Base-by-base conservation (phyloP, 2,113 vertebrate species). In the Leucopsar rothschildi region DNA sequence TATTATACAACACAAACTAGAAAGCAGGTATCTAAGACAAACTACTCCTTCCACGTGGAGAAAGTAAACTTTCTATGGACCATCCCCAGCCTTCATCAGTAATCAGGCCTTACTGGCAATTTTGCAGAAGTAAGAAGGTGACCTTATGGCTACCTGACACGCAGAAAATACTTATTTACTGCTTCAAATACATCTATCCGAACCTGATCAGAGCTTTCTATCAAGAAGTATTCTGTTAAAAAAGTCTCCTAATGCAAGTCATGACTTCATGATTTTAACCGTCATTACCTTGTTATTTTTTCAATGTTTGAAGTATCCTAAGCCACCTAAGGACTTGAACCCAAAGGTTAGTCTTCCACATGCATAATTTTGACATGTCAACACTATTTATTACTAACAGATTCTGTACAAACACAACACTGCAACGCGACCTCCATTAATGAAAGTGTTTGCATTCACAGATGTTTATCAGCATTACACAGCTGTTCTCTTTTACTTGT, bases 111-210 rank as follows among this genome's bases (percentile, higher is more conserved):
- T 28, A 52, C 5, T 6, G 11, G 10, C n/a, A 89, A 82, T 42
- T 73, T 40, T 72, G 23, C 6, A 31, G 39, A 92, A 65, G 9
- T 21, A 29, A 64, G 66, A 72, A 77, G 0, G 11, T 15, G 7
- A 16, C 8, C 27, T 15, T 60, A 8, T 2, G 5, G 39, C 25
- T n/a, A 75, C 16, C 5, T 0, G 0, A 82, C 16, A 63, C 19
- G 45, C 8, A 66, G 5, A 23, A 84, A 69, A 50, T 20, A 69
- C 12, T 29, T 5, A 2, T 39, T 88, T 57, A 69, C 5, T 3
- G 2, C n/a, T 85, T 20, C 12, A 49, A 64, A 82, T 47, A 33
- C 8, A 83, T 11, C 11, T 31, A 22, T 56, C 44, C 55, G 16
- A 35, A 84, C 15, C 14, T 21, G 12, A 45, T 57, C 21, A n/a